These are phyloP conservation scores for Gadus macrocephalus DNA, from an alignment of 2,113 vertebrate genomes.

Conservation along the genomic window DNA sequence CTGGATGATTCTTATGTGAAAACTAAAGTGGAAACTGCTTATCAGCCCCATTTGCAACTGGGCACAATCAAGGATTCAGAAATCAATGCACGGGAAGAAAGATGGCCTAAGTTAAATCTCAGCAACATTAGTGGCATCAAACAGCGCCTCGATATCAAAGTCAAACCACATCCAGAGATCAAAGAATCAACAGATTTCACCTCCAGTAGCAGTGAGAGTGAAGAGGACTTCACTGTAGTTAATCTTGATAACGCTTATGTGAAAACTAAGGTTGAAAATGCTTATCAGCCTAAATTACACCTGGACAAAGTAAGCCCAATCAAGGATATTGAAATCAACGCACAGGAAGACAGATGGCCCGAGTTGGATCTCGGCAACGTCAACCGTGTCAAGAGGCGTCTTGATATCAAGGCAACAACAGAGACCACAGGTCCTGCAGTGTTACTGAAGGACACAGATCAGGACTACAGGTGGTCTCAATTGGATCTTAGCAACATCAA, in stretches of 20 bases:
- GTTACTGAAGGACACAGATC: not conserved
- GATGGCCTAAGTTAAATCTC: not conserved
- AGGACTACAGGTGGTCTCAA: not conserved
- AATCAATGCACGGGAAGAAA: not conserved
- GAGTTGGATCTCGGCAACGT: not conserved
- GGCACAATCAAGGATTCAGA: not conserved
- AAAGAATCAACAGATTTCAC: not conserved
- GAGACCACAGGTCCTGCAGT: not conserved
- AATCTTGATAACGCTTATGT: not conserved
- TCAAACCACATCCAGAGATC: not conserved
- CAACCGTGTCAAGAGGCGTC: slow-evolving; percentile 10
- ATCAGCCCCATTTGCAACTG: too few species aligned
- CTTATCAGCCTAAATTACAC: too few species aligned
- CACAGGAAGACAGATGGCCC: slow-evolving; percentile 19
- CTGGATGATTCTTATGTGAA: too few species aligned
- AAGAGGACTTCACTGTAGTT: slow-evolving; percentile 23
- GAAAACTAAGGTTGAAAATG: not conserved
- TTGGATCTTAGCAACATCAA: not conserved
- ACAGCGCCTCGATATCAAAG: not conserved
- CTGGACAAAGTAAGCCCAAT: too few species aligned
- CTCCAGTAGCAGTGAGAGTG: slow-evolving; percentile 42
- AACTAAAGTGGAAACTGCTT: not conserved
- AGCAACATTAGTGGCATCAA: not conserved
- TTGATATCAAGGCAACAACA: slow-evolving; percentile 30
- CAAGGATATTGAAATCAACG: not conserved